These are phyloP conservation scores for Lutjanus campechanus DNA, from an alignment of 2,797 vertebrate genomes.

Conservation along the genomic window DNA sequence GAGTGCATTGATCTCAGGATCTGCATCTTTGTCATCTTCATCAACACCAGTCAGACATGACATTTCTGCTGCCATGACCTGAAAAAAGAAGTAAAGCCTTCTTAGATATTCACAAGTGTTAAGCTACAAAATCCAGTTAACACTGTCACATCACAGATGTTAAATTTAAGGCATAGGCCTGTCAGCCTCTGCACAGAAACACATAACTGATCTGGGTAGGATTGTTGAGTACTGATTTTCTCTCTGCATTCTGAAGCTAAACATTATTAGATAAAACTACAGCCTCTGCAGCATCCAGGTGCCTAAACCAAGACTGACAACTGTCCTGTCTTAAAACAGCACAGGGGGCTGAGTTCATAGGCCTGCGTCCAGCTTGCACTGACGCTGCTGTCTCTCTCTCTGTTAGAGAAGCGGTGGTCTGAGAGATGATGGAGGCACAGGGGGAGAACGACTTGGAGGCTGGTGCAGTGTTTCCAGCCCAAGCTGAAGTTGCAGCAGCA, in stretches of 20 bases:
- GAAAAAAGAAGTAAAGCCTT: conserved; percentile 63
- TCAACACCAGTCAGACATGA: conserved; percentile 93
- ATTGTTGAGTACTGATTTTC: not conserved
- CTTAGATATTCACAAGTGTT: conserved; percentile 50
- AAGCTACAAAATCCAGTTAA: not conserved
- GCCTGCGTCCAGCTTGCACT: too few relatives aligned
- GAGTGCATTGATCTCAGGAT: conserved; percentile 88
- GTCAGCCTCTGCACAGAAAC: not conserved
- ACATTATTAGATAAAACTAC: too few relatives aligned
- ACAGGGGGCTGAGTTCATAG: not conserved
- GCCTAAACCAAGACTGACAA: too few relatives aligned
- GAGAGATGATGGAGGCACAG: too few relatives aligned
- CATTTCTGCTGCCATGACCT: conserved; percentile 89
- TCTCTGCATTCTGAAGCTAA: not conserved
- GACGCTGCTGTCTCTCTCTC: too few relatives aligned
- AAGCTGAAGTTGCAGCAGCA: too few relatives aligned
- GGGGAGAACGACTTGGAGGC: too few relatives aligned
- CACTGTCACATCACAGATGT: not conserved
- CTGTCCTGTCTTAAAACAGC: not conserved
- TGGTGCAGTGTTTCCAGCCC: too few relatives aligned
- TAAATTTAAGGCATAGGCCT: not conserved
- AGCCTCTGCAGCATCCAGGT: not conserved
- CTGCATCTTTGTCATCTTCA: conserved; percentile 91
- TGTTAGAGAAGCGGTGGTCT: too few relatives aligned
- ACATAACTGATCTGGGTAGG: not conserved